Conservation (phyloP, 2,113 vertebrate genomes). For the Aptenodytes patagonicus region DNA sequence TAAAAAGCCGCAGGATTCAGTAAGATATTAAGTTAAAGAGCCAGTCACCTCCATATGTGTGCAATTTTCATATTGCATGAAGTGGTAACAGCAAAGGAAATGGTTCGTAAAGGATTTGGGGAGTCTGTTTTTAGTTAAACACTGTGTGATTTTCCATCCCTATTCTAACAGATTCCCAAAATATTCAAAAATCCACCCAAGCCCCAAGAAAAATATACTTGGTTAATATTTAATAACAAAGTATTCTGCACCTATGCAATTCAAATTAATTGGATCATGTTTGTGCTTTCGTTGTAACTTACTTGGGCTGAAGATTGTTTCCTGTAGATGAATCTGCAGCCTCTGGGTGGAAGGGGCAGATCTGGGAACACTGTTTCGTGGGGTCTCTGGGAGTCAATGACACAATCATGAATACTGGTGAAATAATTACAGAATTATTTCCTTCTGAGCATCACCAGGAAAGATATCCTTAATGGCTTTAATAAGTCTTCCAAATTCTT, state of each 20-base stretch:
- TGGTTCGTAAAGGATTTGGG: not conserved
- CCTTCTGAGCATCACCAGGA: not conserved
- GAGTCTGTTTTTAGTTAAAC: not conserved
- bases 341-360: not conserved
- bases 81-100: not conserved
- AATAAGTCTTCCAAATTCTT: not conserved
- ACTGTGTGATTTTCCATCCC: not conserved
- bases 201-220: not conserved
- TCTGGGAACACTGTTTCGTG: not conserved
- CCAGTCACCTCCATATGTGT: not conserved
- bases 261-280: not conserved
- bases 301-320: not conserved
- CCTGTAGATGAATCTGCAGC: not conserved
- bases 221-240: not conserved
- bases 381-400: not conserved
- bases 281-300: not conserved
- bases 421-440: not conserved
- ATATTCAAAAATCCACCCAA: not conserved
- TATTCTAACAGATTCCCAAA: not conserved
- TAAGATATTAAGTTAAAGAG: not conserved
- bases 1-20: not conserved
- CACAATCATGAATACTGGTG: not conserved
- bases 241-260: not conserved
- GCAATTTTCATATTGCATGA: not conserved
- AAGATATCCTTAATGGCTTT: not conserved